Conservation (phyloP, 1,140 invertebrate species). For the Vanessa tameamea region DNA sequence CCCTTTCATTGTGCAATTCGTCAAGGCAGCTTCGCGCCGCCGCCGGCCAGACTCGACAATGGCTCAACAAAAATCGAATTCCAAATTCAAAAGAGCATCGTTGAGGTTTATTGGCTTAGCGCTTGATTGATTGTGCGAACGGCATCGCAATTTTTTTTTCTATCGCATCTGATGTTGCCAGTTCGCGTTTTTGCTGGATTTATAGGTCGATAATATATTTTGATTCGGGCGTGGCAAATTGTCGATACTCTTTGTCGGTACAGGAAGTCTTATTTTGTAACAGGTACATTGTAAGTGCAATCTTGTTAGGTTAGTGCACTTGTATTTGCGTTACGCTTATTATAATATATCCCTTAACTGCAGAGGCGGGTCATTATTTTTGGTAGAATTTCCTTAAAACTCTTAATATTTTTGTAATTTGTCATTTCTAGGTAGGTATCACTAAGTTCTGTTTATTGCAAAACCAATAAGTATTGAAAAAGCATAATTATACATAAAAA, state of each 20-base stretch:
- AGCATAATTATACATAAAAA: neutral
- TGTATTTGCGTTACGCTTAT: constrained; percentile 74
- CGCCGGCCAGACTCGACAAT: constrained; percentile 72
- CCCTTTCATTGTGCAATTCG: constrained; percentile 71
- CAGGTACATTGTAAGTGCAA: constrained; percentile 59
- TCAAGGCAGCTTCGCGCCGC: constrained; percentile 69
- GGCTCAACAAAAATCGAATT: constrained; percentile 74
- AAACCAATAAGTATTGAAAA: neutral
- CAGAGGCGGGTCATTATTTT: neutral
- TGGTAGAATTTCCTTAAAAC: too few species aligned
- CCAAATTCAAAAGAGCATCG: constrained; percentile 78
- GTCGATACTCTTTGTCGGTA: constrained; percentile 61
- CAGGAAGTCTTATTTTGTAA: constrained; percentile 69
- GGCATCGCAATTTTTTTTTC: constrained; percentile 63
- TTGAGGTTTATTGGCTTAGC: constrained; percentile 81
- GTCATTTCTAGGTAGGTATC: neutral
- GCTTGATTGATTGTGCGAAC: constrained; percentile 80
- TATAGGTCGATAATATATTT: constrained; percentile 75
- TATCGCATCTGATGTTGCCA: constrained; percentile 42
- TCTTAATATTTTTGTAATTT: too few species aligned
- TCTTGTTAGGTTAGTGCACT: constrained; percentile 55
- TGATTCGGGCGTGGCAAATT: constrained; percentile 79
- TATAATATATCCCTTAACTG: constrained; percentile 30
- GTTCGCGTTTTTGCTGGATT: constrained; percentile 47
- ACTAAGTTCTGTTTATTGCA: neutral